Base-by-base conservation (phyloP, 2,888 invertebrate species). In the Cephus rjabovi region DNA sequence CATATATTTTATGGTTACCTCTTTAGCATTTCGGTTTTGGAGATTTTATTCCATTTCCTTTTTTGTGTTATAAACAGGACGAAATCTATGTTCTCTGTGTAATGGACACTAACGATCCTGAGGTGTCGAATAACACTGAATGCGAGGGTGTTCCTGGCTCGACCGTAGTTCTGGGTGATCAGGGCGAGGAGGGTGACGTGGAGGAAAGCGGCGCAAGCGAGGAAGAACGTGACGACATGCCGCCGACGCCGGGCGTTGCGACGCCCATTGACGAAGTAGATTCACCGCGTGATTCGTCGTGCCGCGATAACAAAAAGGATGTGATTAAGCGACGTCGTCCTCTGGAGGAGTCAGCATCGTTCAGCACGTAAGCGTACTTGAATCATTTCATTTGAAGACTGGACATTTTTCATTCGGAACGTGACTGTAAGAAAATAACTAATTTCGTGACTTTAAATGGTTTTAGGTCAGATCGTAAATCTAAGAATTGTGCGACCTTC, bases 401-500 rank as follows among this genome's bases (percentile, higher is more conserved):
- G 34, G 11, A 30, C 11, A 33, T 34, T 34, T 73, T 34, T 11
- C 73, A 73, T 73, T 35, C 31, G 31, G 4, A 31, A 73, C n/a
- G 33, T 34, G 35, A 33, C 30, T 31, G 40, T 75, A 70, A 30
- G 23, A 30, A 70, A 70, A 6, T 3, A 31, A 33, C 71, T 33
- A 23, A 70, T 33, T 35, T 71, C 12, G n/a, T 31, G 11, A 33
- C 34, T 68, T 40, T 40, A 76, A 37, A 77, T 56, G 71, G 37
- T 73, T 74, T 34, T 80, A 92, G 96, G 85, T 95, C 96, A 12
- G 95, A 96, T 91, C 93, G 96, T 84, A 96, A 95, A 91, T 96
- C 96, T 31, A 96, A 96, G 91, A 97, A 97, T 90, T 94, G 95
- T 90, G 97, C 95, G 84, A 96, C 95, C 81, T 97, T 96, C 92